Conservation (phyloP, 2,113 vertebrate species). For the Lethenteron reissneri region DNA sequence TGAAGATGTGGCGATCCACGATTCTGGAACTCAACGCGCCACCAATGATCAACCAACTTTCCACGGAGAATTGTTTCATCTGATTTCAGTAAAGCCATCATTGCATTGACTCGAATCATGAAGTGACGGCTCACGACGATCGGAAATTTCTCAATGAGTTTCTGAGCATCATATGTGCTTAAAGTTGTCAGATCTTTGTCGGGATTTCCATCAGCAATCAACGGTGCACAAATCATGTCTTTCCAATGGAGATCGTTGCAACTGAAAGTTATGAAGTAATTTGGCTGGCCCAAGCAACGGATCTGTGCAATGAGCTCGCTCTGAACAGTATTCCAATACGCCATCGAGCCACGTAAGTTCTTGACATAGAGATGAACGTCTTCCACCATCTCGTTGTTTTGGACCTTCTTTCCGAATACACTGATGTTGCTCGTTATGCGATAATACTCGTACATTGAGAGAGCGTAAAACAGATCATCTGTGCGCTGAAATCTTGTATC, state of each 20-base stretch:
- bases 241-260: conserved; percentile 4
- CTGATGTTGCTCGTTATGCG: not conserved
- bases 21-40: no score
- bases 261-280: not conserved
- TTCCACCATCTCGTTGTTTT: not conserved
- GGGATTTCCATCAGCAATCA: no score
- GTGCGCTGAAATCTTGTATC: not conserved
- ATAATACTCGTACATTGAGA: conserved; percentile 2
- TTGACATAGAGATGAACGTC: not conserved
- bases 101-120: no score
- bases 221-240: not conserved
- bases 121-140: no score
- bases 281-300: not conserved
- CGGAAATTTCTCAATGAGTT: no score
- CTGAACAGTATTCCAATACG: not conserved
- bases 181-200: no score
- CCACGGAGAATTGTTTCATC: no score
- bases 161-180: no score
- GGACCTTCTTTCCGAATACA: not conserved
- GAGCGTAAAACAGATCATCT: not conserved
- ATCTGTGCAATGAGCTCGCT: not conserved
- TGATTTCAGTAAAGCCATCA: no score
- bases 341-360: not conserved
- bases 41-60: no score
- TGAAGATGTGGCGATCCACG: no score